Percentiles rank a stretch among this genome's conserved stretches.
Conservation (phyloP, 2,888 invertebrate genomes). For the Anarsia innoxiella region DNA sequence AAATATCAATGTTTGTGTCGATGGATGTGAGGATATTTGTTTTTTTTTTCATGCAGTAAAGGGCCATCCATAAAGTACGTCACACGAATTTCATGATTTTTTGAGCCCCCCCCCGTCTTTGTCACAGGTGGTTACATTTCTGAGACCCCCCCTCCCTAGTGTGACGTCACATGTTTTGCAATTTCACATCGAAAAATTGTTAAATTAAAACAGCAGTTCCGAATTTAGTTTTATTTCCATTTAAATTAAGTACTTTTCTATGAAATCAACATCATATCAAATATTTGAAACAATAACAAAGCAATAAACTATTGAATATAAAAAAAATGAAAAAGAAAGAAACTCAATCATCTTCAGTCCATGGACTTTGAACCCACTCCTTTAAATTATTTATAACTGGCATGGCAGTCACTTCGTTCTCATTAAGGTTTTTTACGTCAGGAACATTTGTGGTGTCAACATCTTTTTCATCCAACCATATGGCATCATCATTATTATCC, state of each 20-base stretch:
- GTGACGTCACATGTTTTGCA: too few relatives aligned
- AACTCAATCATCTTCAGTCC: not conserved
- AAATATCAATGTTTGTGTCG: too few relatives aligned
- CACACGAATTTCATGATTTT: not conserved
- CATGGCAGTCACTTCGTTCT: constrained; percentile 13
- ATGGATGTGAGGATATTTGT: too few relatives aligned
- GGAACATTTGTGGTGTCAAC: constrained; percentile 9
- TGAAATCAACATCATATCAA: constrained; percentile 2
- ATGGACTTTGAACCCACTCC: constrained; percentile 1
- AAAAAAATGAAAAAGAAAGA: not conserved
- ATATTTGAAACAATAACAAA: constrained; percentile 2
- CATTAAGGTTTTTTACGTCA: constrained; percentile 8
- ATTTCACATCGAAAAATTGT: not conserved
- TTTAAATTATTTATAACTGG: constrained; percentile 5
- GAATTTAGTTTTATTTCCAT: not conserved
- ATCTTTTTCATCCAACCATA: constrained; percentile 7
- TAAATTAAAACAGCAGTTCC: not conserved
- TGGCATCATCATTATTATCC: constrained; percentile 12
- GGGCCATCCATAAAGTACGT: constrained; percentile 1
- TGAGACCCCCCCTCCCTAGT: too few relatives aligned
- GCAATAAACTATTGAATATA: not conserved
- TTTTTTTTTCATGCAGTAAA: too few relatives aligned
- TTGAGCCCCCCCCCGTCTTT: constrained; percentile 2
- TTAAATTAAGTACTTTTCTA: not conserved
- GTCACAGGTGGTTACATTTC: constrained; percentile 4